Conservation (phyloP, 2,797 vertebrate species). For the Cyprinodon diabolis region DNA sequence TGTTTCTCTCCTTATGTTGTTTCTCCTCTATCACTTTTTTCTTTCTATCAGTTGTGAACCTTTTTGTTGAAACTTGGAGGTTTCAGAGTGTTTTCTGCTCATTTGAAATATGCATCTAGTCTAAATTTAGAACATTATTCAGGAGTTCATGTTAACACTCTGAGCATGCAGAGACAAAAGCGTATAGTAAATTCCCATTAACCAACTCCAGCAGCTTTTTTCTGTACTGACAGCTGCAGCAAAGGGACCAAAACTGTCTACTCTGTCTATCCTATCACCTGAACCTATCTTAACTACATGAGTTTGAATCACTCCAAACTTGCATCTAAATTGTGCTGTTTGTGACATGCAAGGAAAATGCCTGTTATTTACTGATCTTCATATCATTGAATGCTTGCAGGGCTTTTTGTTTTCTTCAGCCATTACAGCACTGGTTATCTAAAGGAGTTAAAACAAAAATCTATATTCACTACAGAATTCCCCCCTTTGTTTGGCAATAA, state of each 20-base stretch:
- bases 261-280: neutral
- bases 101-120: neutral
- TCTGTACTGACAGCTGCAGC: neutral
- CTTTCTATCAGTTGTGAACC: too few relatives aligned
- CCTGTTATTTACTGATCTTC: neutral
- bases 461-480: too few relatives aligned
- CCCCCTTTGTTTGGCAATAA: too few relatives aligned
- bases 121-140: neutral
- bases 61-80: too few relatives aligned
- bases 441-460: neutral
- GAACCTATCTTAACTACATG: neutral
- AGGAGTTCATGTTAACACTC: neutral
- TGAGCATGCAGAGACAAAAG: neutral
- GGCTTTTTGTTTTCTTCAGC: neutral
- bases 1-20: too few relatives aligned
- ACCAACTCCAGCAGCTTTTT: neutral
- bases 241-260: neutral
- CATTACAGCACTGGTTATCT: neutral
- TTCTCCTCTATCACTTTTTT: too few relatives aligned
- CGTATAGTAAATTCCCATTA: neutral
- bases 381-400: neutral
- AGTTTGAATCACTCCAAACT: neutral
- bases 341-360: neutral
- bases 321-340: neutral
- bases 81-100: neutral